Percentiles rank a stretch among this genome's conserved stretches.
Conservation (phyloP, 53 echinoderm and acorn worm species). For the Hippasteria phrygiana region DNA sequence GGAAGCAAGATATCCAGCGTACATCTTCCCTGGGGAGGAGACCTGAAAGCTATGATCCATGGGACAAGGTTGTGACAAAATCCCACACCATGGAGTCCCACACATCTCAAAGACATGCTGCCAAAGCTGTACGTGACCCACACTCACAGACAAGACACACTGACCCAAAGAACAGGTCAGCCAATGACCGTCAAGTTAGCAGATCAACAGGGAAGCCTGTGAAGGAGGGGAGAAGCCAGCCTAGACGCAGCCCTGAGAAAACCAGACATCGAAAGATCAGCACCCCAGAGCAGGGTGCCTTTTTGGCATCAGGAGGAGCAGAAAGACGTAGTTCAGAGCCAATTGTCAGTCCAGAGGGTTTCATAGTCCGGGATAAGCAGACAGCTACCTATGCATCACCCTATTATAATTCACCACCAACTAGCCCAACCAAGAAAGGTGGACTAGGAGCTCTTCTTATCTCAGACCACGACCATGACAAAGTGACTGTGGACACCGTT, state of each 20-base stretch:
- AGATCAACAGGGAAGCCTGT: conserved; percentile 19
- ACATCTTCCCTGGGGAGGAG: conserved; percentile 19
- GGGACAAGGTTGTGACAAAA: conserved; percentile 24
- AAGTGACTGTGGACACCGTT: conserved; percentile 12
- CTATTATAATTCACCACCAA: conserved; percentile 8
- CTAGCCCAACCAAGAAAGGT: conserved; percentile 13
- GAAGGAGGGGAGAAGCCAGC: conserved; percentile 7
- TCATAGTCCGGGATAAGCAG: conserved; percentile 37
- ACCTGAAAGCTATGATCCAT: background rate
- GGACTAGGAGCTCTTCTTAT: conserved; percentile 50
- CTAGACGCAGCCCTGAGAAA: conserved; percentile 1
- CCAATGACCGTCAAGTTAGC: conserved; percentile 19
- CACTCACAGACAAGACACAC: conserved; percentile 2
- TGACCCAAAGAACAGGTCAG: conserved; percentile 14
- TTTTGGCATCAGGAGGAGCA: background rate
- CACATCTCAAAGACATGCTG: conserved; percentile 15
- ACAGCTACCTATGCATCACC: conserved; percentile 36
- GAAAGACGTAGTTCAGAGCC: conserved; percentile 36
- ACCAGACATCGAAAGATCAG: conserved; percentile 13
- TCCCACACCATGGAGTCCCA: background rate
- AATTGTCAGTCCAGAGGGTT: conserved; percentile 15
- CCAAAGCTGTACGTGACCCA: conserved; percentile 9
- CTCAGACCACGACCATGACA: conserved; percentile 39
- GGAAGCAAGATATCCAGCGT: conserved; percentile 41
- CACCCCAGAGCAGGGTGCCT: conserved; percentile 26